Evolutionary conservation across 2,797 vertebrate species (phyloP), one percentile per base, ranked within the genome.

Genomic region (Lutjanus campechanus): DNA sequence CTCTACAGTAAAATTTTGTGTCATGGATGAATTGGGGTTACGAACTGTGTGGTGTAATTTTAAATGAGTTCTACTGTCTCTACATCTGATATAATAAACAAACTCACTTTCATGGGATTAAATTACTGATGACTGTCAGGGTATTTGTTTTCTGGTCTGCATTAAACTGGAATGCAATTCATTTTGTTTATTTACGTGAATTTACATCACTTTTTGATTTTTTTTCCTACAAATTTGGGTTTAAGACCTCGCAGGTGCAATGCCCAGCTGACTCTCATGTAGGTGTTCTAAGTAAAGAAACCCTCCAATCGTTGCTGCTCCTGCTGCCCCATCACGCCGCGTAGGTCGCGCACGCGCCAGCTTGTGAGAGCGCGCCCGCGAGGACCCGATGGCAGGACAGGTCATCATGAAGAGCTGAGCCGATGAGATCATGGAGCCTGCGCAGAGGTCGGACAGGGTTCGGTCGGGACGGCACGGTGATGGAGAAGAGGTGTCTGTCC

Each of bases 321-420:
- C 9, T 43, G 78, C 67, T 77, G 70, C 77, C 73, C 73, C 66
- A 64, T 66, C 82, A 73, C 49, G 9, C 54, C n/a, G 22, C 73
- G 64, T 44, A 11, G n/a, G 73, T 80, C 84, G 80, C 82, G 87
- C 85, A 89, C 90, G 83, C 89, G 87, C 86, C 89, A 61, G 77
- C 80, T 84, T n/a, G 88, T 62, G 50, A 77, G 63, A 61, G 90
- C 91, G 89, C 93, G 92, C 76, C 74, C 92, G 78, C 87, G 91
- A 90, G 86, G 90, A 76, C 85, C 81, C 64, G 87, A 79, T 85
- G 86, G 83, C 85, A 85, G 92, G 89, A 89, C 91, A 86, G 92
- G 90, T 90, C 92, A 90, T 43, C 92, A 89, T 43, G 61, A 72
- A 49, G 58, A 87, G 86, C 76, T 88, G 91, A 92, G 82, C 90